Evolutionary conservation across 1,140 invertebrate genomes (phyloP), one percentile per base, ranked within the genome.

Genomic region (Frieseomelitta varia): DNA sequence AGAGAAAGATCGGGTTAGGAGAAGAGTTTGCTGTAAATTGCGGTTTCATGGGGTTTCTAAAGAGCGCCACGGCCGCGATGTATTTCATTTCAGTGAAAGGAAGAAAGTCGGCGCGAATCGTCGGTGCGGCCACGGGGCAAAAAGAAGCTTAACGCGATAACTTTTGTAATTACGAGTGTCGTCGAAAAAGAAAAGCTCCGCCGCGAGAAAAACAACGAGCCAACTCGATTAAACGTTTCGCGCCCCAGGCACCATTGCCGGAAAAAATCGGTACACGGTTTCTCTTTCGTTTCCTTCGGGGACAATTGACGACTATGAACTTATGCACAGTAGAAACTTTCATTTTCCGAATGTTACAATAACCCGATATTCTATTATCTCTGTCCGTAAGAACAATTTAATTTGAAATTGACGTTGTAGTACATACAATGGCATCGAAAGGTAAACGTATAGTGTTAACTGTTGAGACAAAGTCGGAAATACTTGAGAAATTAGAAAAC

Each of bases 121-220:
- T 83, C 63, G 63, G 14, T 39, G 67, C 30, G 30, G 11, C 27
- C 11, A 27, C 2, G 51, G 47, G 47, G 11, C 30, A 34, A 67
- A 56, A 77, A 83, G 17, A n/a, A 71, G 65, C 27, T 71, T 51
- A 53, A 77, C 63, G 19, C 61, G 53, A 53, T 53, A 83, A 83
- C 73, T 83, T 83, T 83, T 77, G 81, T 69, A 83, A 83, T 83
- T 83, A 83, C 73, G 53, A 77, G 81, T 77, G 65, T 77, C 73
- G 34, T 69, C 74, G 65, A 61, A 69, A 58, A 83, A 83, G 34
- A 56, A 58, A 55, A 51, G 24, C 14, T 51, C 11, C 17, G 56
- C 34, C 4, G 55, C 47, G 39, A n/a, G 81, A 67, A 53, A 84
- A 84, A 84, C 81, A 78, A 61, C 75, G n/a, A 2, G 27, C n/a